Conservation (phyloP, 2,113 vertebrate genomes). For the Cervus canadensis region DNA sequence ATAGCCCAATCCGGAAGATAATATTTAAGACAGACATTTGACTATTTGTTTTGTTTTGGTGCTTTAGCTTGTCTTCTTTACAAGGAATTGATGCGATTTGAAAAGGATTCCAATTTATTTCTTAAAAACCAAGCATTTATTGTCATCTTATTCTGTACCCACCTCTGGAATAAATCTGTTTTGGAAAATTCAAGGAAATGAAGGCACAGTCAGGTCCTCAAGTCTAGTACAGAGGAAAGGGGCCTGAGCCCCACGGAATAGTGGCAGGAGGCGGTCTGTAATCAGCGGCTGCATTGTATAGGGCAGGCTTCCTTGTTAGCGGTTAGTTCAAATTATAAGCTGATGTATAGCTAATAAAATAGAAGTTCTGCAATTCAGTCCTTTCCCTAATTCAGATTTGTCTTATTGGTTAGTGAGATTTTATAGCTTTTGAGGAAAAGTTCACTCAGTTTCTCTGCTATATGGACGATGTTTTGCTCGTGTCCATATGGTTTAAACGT, state of each 20-base stretch:
- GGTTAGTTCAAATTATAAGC: not conserved
- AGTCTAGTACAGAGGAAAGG: not conserved
- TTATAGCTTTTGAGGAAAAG: not conserved
- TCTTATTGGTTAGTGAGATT: not conserved
- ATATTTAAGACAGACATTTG: not conserved
- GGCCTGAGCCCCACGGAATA: rapidly evolving
- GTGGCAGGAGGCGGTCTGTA: rapidly evolving
- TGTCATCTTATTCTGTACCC: not conserved
- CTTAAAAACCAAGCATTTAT: not conserved
- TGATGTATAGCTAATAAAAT: not conserved
- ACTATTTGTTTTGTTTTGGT: not conserved
- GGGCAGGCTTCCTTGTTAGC: not conserved
- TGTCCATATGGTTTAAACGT: not conserved
- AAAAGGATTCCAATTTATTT: not conserved
- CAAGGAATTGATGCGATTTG: not conserved
- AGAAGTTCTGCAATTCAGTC: not conserved
- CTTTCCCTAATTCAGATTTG: not conserved
- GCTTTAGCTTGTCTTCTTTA: not conserved
- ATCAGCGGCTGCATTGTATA: no score
- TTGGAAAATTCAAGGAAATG: not conserved
- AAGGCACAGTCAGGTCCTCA: not conserved
- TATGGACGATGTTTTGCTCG: not conserved
- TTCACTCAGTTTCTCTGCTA: not conserved
- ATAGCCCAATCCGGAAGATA: not conserved
- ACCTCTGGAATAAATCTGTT: not conserved